Percentiles rank a stretch among this genome's conserved stretches.
Conservation (phyloP, 2,797 vertebrate genomes). For the Ceyx erithaca region DNA sequence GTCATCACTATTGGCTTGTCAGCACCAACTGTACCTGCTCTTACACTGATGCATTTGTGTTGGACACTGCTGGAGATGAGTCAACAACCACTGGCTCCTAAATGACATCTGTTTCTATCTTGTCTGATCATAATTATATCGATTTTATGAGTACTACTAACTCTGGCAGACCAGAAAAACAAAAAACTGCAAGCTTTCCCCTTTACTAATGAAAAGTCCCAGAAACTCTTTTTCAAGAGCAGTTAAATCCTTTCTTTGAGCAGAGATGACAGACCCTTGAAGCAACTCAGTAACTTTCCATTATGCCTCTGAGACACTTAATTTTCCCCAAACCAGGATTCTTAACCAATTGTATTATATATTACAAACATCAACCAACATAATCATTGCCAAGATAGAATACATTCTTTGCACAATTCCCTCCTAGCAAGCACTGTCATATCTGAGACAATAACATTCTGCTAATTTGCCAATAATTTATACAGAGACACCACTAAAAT, state of each 20-base stretch:
- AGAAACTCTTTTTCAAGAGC: neutral
- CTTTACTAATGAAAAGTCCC: neutral
- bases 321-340: neutral
- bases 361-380: neutral
- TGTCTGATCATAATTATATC: neutral
- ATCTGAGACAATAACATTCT: neutral
- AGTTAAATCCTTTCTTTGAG: neutral
- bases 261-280: neutral
- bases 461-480: slow-evolving; percentile 55
- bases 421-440: neutral
- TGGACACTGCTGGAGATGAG: neutral
- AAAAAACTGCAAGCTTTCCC: neutral
- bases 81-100: neutral
- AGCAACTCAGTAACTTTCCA: neutral
- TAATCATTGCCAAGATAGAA: slow-evolving; percentile 1
- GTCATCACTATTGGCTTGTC: neutral
- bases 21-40: neutral
- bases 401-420: neutral
- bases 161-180: neutral
- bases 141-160: neutral
- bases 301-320: neutral
- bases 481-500: slow-evolving; percentile 39
- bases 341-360: neutral
- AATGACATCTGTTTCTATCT: neutral
- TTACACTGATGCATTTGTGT: neutral